Evolutionary conservation across 1,140 invertebrate genomes (phyloP), one percentile per base, ranked within the genome.

Genomic region (Aleiodes sp.): DNA sequence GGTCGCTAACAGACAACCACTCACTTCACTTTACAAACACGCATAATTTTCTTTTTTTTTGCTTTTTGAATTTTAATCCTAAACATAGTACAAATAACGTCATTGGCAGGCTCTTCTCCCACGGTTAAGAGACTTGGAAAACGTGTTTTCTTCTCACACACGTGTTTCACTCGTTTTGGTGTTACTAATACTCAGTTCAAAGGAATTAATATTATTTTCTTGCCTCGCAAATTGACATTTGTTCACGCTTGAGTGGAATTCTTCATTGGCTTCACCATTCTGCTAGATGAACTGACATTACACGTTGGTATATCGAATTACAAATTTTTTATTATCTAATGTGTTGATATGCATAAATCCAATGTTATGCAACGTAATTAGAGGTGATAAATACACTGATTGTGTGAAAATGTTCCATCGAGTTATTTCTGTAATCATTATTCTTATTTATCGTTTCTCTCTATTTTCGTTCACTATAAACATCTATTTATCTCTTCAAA

Each of bases 1-100:
- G 71, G 68, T 73, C 68, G 66, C 52, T 35, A 29, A 61, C 43
- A 66, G 14, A 65, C 37, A 10, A 56, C 43, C 64, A 66, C 29
- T 66, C 46, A 66, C 46, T 66, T 57, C 29, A 10, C 24, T 31
- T 16, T 21, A 14, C 9, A n/a, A 16, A 64, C 35, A 46, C 39
- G 43, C n/a, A 46, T 26, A 39, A 12, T 26, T 14, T 9, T 9
- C 8, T 56, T 16, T n/a, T n/a, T n/a, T n/a, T n/a, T n/a, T n/a
- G n/a, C n/a, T n/a, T n/a, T 29, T 9, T 3, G 7, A 46, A 8
- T 56, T 28, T 41, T 65, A 26, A 29, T 29, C 43, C 26, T 28
- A 41, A 29, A 59, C 7, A 4, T 31, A 59, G n/a, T 31, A 29
- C 14, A 56, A 26, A 16, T 26, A 56, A 56, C 10, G 24, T 28